These are phyloP conservation scores for Malurus splendens DNA, from an alignment of 2,797 vertebrate genomes.

Conservation along the genomic window DNA sequence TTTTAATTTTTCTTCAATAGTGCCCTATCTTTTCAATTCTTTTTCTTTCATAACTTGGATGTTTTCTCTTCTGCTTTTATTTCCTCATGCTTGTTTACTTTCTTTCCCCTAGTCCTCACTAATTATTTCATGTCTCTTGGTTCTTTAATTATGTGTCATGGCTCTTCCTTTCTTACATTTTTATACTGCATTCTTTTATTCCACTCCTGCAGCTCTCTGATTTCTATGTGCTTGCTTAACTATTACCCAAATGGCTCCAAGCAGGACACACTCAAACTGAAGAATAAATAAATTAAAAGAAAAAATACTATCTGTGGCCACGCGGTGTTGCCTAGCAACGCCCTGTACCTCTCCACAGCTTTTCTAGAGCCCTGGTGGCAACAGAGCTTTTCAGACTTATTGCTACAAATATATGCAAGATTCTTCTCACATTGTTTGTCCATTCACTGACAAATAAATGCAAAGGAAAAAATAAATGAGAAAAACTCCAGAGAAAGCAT, in stretches of 20 bases:
- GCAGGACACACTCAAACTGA: conserved; percentile 53
- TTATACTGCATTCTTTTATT: conserved; percentile 19
- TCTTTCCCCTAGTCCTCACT: neutral
- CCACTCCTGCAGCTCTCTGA: conserved; percentile 23
- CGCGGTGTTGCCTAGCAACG: conserved; percentile 34
- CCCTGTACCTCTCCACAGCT: conserved; percentile 11
- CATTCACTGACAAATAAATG: conserved; percentile 1
- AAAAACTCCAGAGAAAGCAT: neutral
- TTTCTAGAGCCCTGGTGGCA: conserved; percentile 30
- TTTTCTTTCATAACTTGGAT: neutral
- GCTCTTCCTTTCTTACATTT: neutral
- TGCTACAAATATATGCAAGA: conserved; percentile 35
- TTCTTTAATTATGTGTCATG: neutral
- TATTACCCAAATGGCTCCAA: conserved; percentile 56
- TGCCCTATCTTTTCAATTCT: neutral
- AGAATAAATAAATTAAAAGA: conserved; percentile 57
- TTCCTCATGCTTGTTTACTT: neutral
- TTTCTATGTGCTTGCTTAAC: conserved; percentile 48
- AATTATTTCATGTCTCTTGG: conserved; percentile 17
- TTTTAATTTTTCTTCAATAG: neutral
- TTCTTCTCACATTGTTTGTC: neutral
- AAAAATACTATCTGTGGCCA: conserved; percentile 47
- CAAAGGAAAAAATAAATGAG: conserved; percentile 9
- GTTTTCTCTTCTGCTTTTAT: neutral
- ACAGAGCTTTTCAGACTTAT: conserved; percentile 18